Conservation (phyloP, 2,888 invertebrate species). For the Trisateles emortualis region DNA sequence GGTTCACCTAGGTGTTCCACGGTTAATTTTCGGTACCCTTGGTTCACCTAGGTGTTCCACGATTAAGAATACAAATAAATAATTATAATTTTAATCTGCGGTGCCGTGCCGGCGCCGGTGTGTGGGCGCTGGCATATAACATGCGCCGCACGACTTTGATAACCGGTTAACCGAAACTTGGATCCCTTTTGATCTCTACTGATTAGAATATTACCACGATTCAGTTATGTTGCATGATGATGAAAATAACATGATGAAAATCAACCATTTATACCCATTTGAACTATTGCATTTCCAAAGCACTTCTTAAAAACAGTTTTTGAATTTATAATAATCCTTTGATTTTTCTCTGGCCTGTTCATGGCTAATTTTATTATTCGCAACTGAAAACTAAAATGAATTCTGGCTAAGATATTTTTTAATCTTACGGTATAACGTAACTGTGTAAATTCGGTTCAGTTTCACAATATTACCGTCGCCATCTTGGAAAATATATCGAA, state of each 20-base stretch:
- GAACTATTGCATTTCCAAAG: too few species aligned
- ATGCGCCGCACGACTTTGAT: conserved; percentile 16
- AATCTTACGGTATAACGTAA: neutral
- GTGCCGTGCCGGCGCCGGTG: too few species aligned
- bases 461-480: neutral
- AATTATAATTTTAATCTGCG: too few species aligned
- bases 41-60: too few species aligned
- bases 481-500: neutral
- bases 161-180: conserved; percentile 18
- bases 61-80: too few species aligned
- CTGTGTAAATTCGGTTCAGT: neutral
- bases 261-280: too few species aligned
- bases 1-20: too few species aligned
- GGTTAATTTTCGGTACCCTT: too few species aligned
- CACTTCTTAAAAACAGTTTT: too few species aligned
- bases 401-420: neutral
- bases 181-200: conserved; percentile 19
- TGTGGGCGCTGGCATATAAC: neutral
- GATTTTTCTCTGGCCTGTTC: neutral
- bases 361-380: neutral
- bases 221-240: too few species aligned
- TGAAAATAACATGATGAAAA: too few species aligned
- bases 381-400: conserved; percentile 1
- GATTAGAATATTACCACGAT: conserved; percentile 19
- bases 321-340: too few species aligned